phyloP scores from a whole-genome alignment of 2,113 vertebrate species.

The Istiophorus platypterus region DNA sequence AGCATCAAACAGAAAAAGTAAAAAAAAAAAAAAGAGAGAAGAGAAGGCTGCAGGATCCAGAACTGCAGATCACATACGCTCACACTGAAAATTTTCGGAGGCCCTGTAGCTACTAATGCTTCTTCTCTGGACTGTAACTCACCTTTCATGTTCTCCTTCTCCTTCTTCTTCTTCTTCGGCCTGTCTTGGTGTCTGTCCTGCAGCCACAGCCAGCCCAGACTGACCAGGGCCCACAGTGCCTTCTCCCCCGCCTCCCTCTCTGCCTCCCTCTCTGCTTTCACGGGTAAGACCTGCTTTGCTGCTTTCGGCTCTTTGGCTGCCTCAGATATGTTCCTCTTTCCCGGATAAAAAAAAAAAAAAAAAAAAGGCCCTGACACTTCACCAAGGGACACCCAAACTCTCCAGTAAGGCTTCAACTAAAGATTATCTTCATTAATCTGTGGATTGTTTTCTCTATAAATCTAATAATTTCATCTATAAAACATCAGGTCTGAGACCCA shows the following conservation, averaged over 20 bases:
- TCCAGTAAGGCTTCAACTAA: no score
- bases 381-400: no score
- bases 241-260: slow-evolving; percentile 96
- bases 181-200: slow-evolving; percentile 23
- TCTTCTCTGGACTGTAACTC: slow-evolving; percentile 32
- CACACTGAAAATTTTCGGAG: slow-evolving; percentile 1
- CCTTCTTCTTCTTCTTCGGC: slow-evolving; percentile 1
- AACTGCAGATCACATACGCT: slow-evolving; percentile 10
- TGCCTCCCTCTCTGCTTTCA: slow-evolving; percentile 95
- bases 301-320: neutral
- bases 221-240: slow-evolving; percentile 98
- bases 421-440: no score
- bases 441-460: no score
- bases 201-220: slow-evolving; percentile 88
- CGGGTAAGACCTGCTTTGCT: slow-evolving; percentile 86
- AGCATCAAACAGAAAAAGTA: slow-evolving; percentile 42
- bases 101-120: slow-evolving; percentile 40
- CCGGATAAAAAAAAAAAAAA: no score
- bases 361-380: no score
- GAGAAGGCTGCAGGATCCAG: slow-evolving; percentile 25
- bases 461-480: no score
- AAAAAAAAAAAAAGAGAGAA: slow-evolving; percentile 2
- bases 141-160: slow-evolving; percentile 9
- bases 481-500: no score
- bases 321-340: no score